phyloP scores from a whole-genome alignment of 2,113 vertebrate genomes.

The Chinchilla lanigera region DNA sequence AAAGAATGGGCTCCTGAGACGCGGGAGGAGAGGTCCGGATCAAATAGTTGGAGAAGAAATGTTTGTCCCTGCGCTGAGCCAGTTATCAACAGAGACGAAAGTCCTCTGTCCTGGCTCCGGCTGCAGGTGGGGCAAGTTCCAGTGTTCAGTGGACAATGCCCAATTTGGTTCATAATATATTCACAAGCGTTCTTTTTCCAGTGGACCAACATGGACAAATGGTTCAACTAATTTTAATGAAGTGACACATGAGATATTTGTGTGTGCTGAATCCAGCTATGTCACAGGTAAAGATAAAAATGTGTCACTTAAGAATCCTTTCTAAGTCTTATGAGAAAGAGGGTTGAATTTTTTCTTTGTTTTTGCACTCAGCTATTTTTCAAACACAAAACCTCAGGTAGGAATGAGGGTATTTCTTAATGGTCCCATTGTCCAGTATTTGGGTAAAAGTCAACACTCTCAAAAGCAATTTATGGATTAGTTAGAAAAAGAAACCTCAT shows the following conservation, averaged over 20 bases:
- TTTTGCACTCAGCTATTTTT: neutral
- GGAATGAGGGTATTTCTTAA: neutral
- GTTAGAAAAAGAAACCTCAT: neutral
- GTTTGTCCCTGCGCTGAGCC: neutral
- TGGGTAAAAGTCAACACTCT: neutral
- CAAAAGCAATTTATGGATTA: slow-evolving; percentile 35
- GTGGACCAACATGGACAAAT: neutral
- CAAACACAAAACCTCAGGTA: neutral
- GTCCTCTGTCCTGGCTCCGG: neutral
- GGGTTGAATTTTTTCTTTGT: accelerated
- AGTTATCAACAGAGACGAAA: neutral
- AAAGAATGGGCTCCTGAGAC: neutral
- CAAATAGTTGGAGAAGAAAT: neutral
- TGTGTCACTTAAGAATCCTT: neutral
- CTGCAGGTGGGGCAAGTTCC: neutral
- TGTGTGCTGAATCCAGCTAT: neutral
- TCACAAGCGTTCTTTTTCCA: neutral
- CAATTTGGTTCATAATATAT: neutral
- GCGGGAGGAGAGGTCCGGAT: neutral
- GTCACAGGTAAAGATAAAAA: neutral
- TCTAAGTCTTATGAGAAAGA: neutral
- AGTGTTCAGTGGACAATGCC: neutral
- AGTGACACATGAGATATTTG: neutral
- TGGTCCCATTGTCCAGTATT: neutral
- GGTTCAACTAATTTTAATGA: neutral